A percentile compares a stretch with the other conserved stretches of the same genome.
Evolutionary conservation across 1,140 invertebrate genomes (phyloP).

Genomic region (Meloidogyne floridensis): DNA sequence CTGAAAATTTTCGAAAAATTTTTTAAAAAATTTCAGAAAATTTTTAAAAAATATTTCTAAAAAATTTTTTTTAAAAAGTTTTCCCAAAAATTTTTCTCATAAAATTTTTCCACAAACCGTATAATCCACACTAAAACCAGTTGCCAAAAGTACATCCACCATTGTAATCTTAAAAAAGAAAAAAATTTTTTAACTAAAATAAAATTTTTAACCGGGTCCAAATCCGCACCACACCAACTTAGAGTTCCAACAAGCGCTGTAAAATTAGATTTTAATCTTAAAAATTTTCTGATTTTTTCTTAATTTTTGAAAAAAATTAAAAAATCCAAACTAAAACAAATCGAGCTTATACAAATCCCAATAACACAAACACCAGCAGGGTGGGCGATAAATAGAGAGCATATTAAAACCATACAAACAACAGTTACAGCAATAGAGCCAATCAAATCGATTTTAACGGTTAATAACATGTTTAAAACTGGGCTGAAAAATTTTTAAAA

Average conservation of each 20-base stretch:
- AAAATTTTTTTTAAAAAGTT: too few species aligned
- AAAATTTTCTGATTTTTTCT: neutral
- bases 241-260: slow-evolving; percentile 60
- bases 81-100: too few species aligned
- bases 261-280: slow-evolving; percentile 26
- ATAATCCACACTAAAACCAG: slow-evolving; percentile 62
- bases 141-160: slow-evolving; percentile 61
- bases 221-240: slow-evolving; percentile 64
- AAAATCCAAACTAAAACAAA: slow-evolving; percentile 54
- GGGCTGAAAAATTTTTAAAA: slow-evolving; percentile 24
- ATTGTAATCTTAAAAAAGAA: slow-evolving; percentile 28
- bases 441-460: slow-evolving; percentile 62
- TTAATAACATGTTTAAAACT: slow-evolving; percentile 58
- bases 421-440: slow-evolving; percentile 65
- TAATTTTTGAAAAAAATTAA: neutral
- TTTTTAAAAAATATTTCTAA: too few species aligned
- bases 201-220: slow-evolving; percentile 59
- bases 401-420: slow-evolving; percentile 64
- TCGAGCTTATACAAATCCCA: slow-evolving; percentile 58
- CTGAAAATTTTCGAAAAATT: too few species aligned
- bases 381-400: slow-evolving; percentile 60
- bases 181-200: slow-evolving; percentile 6
- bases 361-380: slow-evolving; percentile 57
- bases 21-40: too few species aligned
- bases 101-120: slow-evolving; percentile 28